These are phyloP conservation scores for Pentamera pediparva DNA, from an alignment of 53 echinoderm and acorn worm genomes.

Conservation along the genomic window DNA sequence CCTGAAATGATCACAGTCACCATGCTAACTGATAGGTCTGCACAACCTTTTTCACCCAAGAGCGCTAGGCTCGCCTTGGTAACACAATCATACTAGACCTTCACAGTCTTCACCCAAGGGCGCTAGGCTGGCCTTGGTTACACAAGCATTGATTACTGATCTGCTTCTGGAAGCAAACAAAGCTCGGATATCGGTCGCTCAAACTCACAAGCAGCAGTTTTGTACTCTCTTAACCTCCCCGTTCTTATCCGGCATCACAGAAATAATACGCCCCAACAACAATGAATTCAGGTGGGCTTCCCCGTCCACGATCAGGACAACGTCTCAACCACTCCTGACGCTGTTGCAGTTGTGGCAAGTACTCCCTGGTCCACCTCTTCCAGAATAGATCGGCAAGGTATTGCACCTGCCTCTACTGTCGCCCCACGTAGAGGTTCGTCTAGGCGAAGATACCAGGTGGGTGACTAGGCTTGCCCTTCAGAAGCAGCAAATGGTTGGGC, in stretches of 20 bases:
- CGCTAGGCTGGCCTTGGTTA: neutral
- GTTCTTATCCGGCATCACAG: neutral
- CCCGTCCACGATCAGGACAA: neutral
- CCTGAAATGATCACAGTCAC: too few species aligned
- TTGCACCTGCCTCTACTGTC: too few species aligned
- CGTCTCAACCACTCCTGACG: conserved; percentile 1
- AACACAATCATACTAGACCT: too few species aligned
- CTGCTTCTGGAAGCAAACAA: neutral
- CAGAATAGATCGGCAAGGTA: too few species aligned
- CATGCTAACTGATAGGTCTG: too few species aligned
- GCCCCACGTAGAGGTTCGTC: neutral
- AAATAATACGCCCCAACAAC: neutral
- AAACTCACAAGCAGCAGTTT: neutral
- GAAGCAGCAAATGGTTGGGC: conserved; percentile 24
- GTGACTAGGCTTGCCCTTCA: conserved; percentile 5
- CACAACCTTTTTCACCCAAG: too few species aligned
- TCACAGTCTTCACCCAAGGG: neutral
- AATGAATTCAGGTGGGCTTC: neutral
- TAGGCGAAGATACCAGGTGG: neutral
- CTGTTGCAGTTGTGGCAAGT: neutral
- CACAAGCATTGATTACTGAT: neutral
- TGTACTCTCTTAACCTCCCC: neutral
- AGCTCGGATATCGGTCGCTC: too few species aligned
- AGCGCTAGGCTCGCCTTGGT: too few species aligned
- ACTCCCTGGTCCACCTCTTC: too few species aligned